Base-by-base conservation (phyloP, 2,888 invertebrate genomes). In the Cerastis leucographa region DNA sequence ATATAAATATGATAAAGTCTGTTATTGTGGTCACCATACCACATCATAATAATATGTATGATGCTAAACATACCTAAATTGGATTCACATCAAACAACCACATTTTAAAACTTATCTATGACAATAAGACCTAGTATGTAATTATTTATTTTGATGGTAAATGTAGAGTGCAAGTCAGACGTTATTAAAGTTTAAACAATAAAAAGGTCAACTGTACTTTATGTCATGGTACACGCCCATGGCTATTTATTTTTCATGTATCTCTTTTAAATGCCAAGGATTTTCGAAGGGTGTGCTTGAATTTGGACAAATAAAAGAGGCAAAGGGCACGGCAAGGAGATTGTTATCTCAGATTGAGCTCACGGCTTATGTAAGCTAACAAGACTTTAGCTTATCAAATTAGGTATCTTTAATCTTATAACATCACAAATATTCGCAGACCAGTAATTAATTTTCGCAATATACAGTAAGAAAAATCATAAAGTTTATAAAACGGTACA, bases 181-280 rank as follows among this genome's bases (percentile, higher is more conserved):
- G 76, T 81, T 84, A 89, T 89, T 87, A 78, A 75, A 79, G 80
- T 81, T 80, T 85, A 87, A 90, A 88, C 86, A 89, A 86, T 85
- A 71, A 74, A 92, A 89, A 91, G 91, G 90, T 91, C 90, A 89
- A 70, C 69, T 59, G 67, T 83, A 81, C 87, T 84, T 76, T 85
- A 85, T 87, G 88, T 85, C 85, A 87, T 83, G 86, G 78, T 79
- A 83, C 83, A 87, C 87, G 85, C 81, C 84, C 74, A 74, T 84
- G 85, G 87, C 82, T 84, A 89, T 81, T 76, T 80, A 69, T 81
- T 78, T 83, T 80, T 72, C 81, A 75, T 84, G 66, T 64, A 64
- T n/a, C n/a, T 78, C 71, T 54, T 25, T 72, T 79, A 86, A 86
- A 87, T 87, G 87, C 75, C 87, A 87, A 87, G 88, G 87, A 80